A percentile compares a stretch with the other conserved stretches of the same genome.
These are phyloP conservation scores for Yponomeuta evonymella DNA, from an alignment of 2,888 invertebrate genomes.

Conservation along the genomic window DNA sequence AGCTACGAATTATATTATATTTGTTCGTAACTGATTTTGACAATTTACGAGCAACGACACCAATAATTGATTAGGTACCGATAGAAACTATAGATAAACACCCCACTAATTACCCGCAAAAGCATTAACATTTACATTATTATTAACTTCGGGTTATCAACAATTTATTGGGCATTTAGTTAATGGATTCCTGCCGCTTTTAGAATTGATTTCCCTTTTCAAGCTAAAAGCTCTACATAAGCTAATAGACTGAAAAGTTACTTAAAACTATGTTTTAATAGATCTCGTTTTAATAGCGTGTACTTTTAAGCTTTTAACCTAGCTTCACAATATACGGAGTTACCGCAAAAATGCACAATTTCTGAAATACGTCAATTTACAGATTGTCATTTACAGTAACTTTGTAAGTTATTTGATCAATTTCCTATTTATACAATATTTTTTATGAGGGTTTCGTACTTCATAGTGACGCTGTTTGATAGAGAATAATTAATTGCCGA, in stretches of 20 bases:
- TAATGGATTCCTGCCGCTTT: conserved; percentile 13
- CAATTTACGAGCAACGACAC: background rate
- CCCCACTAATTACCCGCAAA: background rate
- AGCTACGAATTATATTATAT: background rate
- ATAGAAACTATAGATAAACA: background rate
- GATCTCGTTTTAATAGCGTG: background rate
- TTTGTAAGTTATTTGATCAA: too few species aligned
- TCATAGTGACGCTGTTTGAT: too few species aligned
- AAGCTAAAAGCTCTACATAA: background rate
- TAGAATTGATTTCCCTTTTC: background rate
- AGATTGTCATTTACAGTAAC: too few species aligned
- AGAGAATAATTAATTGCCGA: too few species aligned
- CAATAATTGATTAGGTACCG: background rate
- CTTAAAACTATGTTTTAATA: background rate
- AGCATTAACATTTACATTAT: conserved; percentile 6
- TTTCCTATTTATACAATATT: too few species aligned
- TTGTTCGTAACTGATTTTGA: background rate
- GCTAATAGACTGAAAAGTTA: background rate
- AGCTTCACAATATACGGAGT: too few species aligned
- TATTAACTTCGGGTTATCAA: conserved; percentile 2
- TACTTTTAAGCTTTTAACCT: too few species aligned
- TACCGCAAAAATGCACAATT: too few species aligned
- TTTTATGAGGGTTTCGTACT: too few species aligned
- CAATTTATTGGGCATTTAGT: conserved; percentile 12
- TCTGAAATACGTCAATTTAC: too few species aligned